Conservation (phyloP, 2,888 invertebrate species). For the Hofmannophila pseudospretella region DNA sequence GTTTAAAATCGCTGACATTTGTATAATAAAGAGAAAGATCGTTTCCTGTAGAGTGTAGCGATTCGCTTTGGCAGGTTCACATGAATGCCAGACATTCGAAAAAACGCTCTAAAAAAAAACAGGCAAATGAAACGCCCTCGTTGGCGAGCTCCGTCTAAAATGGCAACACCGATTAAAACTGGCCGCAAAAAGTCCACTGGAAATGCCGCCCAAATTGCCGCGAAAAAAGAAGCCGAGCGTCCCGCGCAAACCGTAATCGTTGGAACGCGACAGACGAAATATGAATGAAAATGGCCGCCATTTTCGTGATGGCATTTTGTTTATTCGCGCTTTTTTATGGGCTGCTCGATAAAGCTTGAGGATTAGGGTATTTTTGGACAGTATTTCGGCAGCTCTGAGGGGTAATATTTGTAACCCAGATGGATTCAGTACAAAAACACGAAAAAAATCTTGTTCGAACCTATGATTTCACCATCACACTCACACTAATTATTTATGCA, state of each 20-base stretch:
- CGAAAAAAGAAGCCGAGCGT: conserved; percentile 47
- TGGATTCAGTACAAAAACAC: conserved; percentile 1
- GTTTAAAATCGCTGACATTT: conserved; percentile 7
- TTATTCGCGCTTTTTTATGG: conserved; percentile 34
- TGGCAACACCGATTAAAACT: conserved; percentile 70
- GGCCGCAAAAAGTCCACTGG: conserved; percentile 57
- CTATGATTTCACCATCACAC: too few relatives aligned
- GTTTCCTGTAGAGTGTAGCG: conserved; percentile 3
- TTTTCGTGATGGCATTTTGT: conserved; percentile 49
- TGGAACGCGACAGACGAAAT: conserved; percentile 52
- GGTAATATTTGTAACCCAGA: background rate
- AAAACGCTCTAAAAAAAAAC: conserved; percentile 33
- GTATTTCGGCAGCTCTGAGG: conserved; percentile 12
- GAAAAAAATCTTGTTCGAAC: too few relatives aligned
- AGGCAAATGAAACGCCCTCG: conserved; percentile 42
- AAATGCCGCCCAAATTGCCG: conserved; percentile 57
- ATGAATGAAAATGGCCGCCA: conserved; percentile 53
- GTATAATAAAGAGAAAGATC: conserved; percentile 9
- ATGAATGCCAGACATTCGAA: conserved; percentile 11
- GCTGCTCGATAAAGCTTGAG: conserved; percentile 24
- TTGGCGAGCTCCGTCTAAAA: conserved; percentile 39
- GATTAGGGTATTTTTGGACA: conserved; percentile 35
- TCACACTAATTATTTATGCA: too few relatives aligned
- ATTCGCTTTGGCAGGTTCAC: conserved; percentile 3
- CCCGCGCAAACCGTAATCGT: conserved; percentile 54